These are phyloP conservation scores for Andrena chrysosceles DNA, from an alignment of 2,888 invertebrate species.

Conservation along the genomic window DNA sequence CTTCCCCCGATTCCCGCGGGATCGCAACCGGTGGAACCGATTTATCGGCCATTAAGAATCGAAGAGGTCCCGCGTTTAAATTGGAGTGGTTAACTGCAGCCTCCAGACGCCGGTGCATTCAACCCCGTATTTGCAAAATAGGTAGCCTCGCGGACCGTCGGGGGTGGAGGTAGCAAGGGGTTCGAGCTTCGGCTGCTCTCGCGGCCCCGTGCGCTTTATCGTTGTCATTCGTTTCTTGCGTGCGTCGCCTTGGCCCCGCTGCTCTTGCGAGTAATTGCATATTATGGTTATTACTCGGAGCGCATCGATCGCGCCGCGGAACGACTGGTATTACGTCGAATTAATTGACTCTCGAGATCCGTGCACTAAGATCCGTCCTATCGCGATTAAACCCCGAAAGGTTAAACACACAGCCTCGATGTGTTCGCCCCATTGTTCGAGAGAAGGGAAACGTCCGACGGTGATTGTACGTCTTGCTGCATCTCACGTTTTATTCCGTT, in stretches of 20 bases:
- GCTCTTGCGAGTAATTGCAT: slow-evolving; percentile 18
- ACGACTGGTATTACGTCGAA: neutral
- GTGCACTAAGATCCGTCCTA: neutral
- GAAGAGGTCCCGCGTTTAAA: slow-evolving; percentile 51
- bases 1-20: slow-evolving; percentile 10
- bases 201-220: slow-evolving; percentile 18
- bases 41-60: slow-evolving; percentile 57
- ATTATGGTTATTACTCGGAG: slow-evolving; percentile 6
- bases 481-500: neutral
- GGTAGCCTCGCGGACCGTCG: slow-evolving; percentile 18
- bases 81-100: slow-evolving; percentile 55
- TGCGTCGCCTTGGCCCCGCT: neutral
- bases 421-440: slow-evolving; percentile 23
- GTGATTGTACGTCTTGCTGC: neutral
- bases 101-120: slow-evolving; percentile 42
- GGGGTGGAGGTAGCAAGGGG: neutral
- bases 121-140: slow-evolving; percentile 42
- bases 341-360: slow-evolving; percentile 33
- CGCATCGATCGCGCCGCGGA: neutral
- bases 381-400: slow-evolving; percentile 32
- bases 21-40: slow-evolving; percentile 37
- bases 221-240: neutral
- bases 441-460: neutral
- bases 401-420: neutral
- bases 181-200: slow-evolving; percentile 31